These are phyloP conservation scores for Rhopalosiphum nymphaeae DNA, from an alignment of 2,888 invertebrate genomes.

Conservation along the genomic window DNA sequence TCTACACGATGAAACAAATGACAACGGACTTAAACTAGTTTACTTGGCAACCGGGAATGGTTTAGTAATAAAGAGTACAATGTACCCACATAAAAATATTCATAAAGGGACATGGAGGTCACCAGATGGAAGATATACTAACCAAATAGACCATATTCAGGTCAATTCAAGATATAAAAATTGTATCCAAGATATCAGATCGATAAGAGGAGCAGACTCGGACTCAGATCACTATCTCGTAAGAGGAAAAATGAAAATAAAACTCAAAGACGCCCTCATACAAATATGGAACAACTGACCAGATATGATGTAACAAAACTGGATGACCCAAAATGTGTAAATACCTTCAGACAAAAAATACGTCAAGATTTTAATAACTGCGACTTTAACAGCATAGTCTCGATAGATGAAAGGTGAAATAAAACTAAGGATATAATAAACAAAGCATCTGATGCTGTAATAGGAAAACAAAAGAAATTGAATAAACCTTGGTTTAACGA, in stretches of 20 bases:
- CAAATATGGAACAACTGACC: conserved; percentile 12
- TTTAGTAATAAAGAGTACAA: too few species aligned
- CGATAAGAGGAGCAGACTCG: too few species aligned
- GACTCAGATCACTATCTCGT: too few species aligned
- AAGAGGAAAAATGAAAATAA: conserved; percentile 15
- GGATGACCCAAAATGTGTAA: conserved; percentile 27
- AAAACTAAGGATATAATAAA: conserved; percentile 29
- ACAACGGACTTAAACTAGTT: too few species aligned
- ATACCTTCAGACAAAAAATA: conserved; percentile 29
- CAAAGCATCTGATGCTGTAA: conserved; percentile 32
- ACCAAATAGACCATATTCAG: too few species aligned
- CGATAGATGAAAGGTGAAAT: conserved; percentile 47
- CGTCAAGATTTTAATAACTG: not conserved
- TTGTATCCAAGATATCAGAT: too few species aligned
- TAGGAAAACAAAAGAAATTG: conserved; percentile 43
- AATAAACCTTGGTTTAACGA: conserved; percentile 48
- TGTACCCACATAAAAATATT: too few species aligned
- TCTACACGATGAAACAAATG: too few species aligned
- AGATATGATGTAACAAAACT: conserved; percentile 35
- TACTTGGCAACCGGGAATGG: too few species aligned
- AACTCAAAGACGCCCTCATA: conserved; percentile 38
- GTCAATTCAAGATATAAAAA: too few species aligned
- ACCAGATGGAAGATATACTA: too few species aligned
- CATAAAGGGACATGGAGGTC: too few species aligned
- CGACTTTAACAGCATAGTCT: conserved; percentile 16